Percentiles rank a stretch among this genome's conserved stretches.
Evolutionary conservation across 2,113 vertebrate species (phyloP).

Genomic region (Indicator indicator): DNA sequence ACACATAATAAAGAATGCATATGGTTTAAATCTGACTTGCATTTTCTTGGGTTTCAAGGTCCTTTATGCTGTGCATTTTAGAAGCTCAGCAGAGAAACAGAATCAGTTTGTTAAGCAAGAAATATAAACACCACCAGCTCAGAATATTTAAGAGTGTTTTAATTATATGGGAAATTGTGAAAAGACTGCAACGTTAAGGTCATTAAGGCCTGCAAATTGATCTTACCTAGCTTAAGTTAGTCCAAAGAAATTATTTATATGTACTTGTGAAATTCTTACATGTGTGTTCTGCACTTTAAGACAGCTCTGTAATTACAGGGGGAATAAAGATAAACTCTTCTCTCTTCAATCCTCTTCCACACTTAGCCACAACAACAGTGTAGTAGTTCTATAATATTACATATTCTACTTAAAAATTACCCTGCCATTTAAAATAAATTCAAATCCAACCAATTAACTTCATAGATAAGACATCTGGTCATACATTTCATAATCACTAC

Average conservation of each 20-base stretch:
- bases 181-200: background rate
- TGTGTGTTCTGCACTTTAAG: background rate
- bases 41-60: background rate
- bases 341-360: background rate
- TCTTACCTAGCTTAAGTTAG: background rate
- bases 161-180: background rate
- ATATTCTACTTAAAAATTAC: background rate
- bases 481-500: background rate
- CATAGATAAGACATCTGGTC: background rate
- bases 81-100: background rate
- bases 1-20: rapidly evolving
- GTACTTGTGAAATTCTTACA: background rate
- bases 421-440: background rate
- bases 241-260: background rate
- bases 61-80: background rate
- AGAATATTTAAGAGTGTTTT: background rate
- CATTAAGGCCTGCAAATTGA: background rate
- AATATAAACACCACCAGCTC: background rate
- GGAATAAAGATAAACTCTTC: background rate
- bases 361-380: background rate
- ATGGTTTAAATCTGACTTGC: background rate
- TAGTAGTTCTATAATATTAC: background rate
- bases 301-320: background rate
- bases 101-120: background rate
- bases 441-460: background rate